Evolutionary conservation across 2,888 invertebrate species (phyloP).

Genomic region (Proisotoma minuta): DNA sequence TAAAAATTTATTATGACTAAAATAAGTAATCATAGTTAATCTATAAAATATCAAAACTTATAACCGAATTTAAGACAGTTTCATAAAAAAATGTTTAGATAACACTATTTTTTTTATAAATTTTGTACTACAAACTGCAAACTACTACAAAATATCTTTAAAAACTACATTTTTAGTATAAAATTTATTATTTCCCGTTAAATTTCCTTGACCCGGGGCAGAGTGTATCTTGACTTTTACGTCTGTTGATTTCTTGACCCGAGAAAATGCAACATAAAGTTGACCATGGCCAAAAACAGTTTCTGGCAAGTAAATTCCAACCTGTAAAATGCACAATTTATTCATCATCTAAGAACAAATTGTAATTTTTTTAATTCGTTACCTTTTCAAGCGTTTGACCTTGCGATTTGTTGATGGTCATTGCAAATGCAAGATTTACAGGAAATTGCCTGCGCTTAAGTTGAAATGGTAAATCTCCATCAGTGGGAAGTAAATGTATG

Average conservation of each 20-base stretch:
- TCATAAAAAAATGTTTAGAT: no score
- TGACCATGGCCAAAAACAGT: conserved; percentile 24
- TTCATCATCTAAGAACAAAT: no score
- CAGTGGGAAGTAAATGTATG: conserved; percentile 35
- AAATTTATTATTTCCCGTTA: conserved; percentile 3
- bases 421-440: conserved; percentile 47
- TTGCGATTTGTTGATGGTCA: conserved; percentile 49
- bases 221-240: conserved; percentile 12
- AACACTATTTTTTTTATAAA: no score
- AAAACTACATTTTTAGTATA: conserved; percentile 23
- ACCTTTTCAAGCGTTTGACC: conserved; percentile 47
- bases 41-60: no score
- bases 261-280: conserved; percentile 21
- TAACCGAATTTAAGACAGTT: no score
- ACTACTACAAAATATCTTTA: conserved; percentile 19
- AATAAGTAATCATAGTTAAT: no score
- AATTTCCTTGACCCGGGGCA: conserved; percentile 12
- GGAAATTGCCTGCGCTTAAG: conserved; percentile 47
- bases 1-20: no score
- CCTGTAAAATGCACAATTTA: no score
- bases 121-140: no score
- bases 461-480: conserved; percentile 36
- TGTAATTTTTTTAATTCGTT: no score
- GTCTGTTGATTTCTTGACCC: conserved; percentile 9
- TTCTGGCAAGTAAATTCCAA: conserved; percentile 7